Evolutionary conservation across 2,113 vertebrate genomes (phyloP).

Genomic region (Crotalus viridis): DNA sequence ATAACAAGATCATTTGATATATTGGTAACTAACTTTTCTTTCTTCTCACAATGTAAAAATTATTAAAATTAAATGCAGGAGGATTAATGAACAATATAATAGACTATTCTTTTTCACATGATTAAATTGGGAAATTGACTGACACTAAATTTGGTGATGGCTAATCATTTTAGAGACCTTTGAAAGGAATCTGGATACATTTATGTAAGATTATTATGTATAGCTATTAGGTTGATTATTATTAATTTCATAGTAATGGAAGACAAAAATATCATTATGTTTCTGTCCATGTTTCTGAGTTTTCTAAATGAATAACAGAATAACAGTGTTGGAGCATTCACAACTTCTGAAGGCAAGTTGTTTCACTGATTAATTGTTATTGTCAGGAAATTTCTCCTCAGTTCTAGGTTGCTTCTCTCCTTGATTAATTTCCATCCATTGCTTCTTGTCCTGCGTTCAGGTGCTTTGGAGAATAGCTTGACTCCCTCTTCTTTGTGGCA

Average conservation of each 20-base stretch:
- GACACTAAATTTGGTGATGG: neutral
- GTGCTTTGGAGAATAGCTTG: too few species aligned
- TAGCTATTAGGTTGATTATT: neutral
- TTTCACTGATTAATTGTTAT: too few species aligned
- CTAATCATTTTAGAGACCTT: neutral
- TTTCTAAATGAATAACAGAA: neutral
- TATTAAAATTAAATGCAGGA: neutral
- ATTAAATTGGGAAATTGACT: neutral
- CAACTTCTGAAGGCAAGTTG: too few species aligned
- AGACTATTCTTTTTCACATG: neutral
- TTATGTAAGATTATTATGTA: neutral
- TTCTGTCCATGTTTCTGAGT: neutral
- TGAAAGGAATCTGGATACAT: neutral
- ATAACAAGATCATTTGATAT: neutral
- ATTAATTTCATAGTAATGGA: neutral
- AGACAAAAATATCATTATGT: neutral
- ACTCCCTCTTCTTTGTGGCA: too few species aligned
- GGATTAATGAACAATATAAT: neutral
- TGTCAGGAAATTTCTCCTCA: too few species aligned
- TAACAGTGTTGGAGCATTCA: too few species aligned
- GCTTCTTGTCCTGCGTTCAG: too few species aligned
- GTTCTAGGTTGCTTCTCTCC: too few species aligned
- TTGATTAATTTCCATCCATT: too few species aligned
- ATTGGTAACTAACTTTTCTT: neutral
- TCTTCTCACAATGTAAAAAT: neutral